These are phyloP conservation scores for Lithodes maja DNA, from an alignment of 2,888 invertebrate species.

Conservation along the genomic window DNA sequence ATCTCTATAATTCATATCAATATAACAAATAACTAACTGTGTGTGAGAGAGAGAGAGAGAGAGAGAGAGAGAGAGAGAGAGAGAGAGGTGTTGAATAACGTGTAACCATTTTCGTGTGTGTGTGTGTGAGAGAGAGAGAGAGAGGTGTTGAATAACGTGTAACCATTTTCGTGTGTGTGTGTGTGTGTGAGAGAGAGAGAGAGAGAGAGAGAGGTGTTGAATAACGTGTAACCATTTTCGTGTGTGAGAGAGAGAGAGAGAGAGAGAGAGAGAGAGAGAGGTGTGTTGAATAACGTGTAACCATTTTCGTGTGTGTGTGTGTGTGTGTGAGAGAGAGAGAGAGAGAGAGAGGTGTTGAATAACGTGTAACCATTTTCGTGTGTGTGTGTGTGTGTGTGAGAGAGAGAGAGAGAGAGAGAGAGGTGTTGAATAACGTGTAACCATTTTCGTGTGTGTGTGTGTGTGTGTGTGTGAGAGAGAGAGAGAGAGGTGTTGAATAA, in stretches of 20 bases:
- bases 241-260: background rate
- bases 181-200: background rate
- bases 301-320: too few relatives aligned
- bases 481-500: background rate
- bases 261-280: background rate
- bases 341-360: background rate
- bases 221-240: background rate
- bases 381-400: background rate
- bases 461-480: too few relatives aligned
- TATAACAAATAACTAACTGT: too few relatives aligned
- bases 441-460: too few relatives aligned
- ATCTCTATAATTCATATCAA: too few relatives aligned
- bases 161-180: background rate
- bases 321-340: too few relatives aligned
- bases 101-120: too few relatives aligned
- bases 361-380: too few relatives aligned
- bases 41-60: constrained; percentile 11
- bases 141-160: too few relatives aligned
- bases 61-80: background rate
- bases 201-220: background rate
- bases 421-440: too few relatives aligned
- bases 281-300: background rate
- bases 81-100: background rate
- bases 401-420: background rate
- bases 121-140: too few relatives aligned